These are phyloP conservation scores for Gymnoscopelus braueri DNA, from an alignment of 2,797 vertebrate genomes.

Conservation along the genomic window DNA sequence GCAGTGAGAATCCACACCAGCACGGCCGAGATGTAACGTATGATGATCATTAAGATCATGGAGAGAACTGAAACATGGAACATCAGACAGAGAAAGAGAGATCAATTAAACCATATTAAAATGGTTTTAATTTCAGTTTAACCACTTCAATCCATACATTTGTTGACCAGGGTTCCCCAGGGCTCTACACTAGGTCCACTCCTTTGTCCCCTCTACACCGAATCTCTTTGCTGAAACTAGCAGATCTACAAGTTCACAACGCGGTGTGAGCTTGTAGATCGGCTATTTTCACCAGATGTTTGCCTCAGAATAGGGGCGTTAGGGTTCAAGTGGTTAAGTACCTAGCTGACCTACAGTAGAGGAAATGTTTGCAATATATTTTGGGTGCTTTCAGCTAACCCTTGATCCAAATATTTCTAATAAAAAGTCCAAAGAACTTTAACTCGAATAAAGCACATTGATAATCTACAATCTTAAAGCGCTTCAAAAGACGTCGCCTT, in stretches of 20 bases:
- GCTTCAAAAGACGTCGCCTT: background rate
- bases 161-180: no score
- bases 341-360: no score
- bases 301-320: background rate
- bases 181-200: no score
- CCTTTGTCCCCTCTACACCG: no score
- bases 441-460: background rate
- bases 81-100: background rate
- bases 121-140: slow-evolving; percentile 7
- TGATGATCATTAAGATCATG: slow-evolving; percentile 97
- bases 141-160: background rate
- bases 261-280: no score
- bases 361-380: no score
- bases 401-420: background rate
- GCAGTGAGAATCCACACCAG: slow-evolving; percentile 97
- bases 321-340: no score
- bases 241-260: no score
- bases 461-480: background rate
- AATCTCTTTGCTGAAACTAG: no score
- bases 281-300: background rate
- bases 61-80: slow-evolving; percentile 86
- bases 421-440: background rate
- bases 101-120: background rate
- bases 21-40: slow-evolving; percentile 96
- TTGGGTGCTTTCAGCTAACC: no score